A percentile compares a stretch with the other conserved stretches of the same genome.
Evolutionary conservation across 2,113 vertebrate species (phyloP).

Genomic region (Micronycteris hirsuta): DNA sequence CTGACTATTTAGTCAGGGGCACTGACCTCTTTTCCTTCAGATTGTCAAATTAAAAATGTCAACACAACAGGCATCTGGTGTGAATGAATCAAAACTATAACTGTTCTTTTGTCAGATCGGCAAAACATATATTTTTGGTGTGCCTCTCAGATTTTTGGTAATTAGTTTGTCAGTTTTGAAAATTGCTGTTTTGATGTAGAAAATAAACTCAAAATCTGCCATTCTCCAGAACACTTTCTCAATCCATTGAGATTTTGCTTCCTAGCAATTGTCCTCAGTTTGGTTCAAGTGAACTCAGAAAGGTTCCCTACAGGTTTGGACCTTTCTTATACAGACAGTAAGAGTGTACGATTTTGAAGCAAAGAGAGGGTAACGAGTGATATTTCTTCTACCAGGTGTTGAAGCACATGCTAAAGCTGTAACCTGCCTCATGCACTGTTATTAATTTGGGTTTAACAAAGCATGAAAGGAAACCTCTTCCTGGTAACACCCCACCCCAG

Average conservation of each 20-base stretch:
- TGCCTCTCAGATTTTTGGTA: background rate
- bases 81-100: background rate
- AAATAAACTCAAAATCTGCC: background rate
- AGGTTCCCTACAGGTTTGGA: background rate
- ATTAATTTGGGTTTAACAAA: background rate
- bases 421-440: background rate
- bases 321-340: background rate
- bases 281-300: background rate
- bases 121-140: background rate
- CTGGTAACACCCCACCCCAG: no score
- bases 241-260: background rate
- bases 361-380: background rate
- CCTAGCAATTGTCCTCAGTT: background rate
- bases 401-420: background rate
- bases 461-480: background rate
- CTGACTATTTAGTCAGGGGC: background rate
- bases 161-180: background rate
- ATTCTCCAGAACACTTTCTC: background rate
- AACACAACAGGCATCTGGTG: background rate
- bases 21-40: background rate
- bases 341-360: background rate
- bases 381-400: background rate
- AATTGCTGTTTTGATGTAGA: background rate
- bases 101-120: background rate
- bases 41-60: background rate